Base-by-base conservation (phyloP, 1,140 invertebrate species). In the Zaprionus taronus region DNA sequence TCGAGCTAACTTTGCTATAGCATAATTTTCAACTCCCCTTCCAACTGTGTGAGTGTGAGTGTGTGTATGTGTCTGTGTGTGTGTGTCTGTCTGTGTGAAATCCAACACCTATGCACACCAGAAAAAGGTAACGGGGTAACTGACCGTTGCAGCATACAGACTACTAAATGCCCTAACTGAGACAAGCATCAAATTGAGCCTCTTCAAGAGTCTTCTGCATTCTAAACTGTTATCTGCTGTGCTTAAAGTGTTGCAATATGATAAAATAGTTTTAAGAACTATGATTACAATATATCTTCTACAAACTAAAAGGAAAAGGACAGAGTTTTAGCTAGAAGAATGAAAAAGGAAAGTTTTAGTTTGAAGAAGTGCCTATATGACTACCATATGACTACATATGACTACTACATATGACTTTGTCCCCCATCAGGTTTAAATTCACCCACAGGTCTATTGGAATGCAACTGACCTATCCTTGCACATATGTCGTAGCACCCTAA, bases 1-100 rank as follows among this genome's bases (percentile, higher is more conserved):
- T 62, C 61, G 64, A 78, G 51, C 55, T 68, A 78, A 72, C 79
- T 83, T 80, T 77, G 64, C 64, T 74, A 63, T 69, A 81, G 73
- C 69, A 80, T 84, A 83, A 80, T 81, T 84, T 77, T 80, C 47
- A 53, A 67, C 53, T 60, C 31, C 14, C 22, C 44, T 2, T 28
- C 12, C 24, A 14, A 28, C 5, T n/a, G 12, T 56, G 26, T 41
- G 24, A 55, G 34, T 41, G 9, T 61, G 14, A 55, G 34, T 41
- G 9, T 61, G 14, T 62, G 64, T 67, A 2, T 31, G 20, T 62
- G 15, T 41, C n/a, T 38, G 12, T 63, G 15, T 63, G 44, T 36
- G n/a, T 47, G 20, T 11, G 44, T 12, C 47, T 22, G 53, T 11
- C 5, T 58, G 66, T 60, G 66, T 47, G 26, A 55, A 62, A 55